Evolutionary conservation across 2,797 vertebrate species (phyloP), one percentile per base, ranked within the genome.

Genomic region (Cyprinodon diabolis): DNA sequence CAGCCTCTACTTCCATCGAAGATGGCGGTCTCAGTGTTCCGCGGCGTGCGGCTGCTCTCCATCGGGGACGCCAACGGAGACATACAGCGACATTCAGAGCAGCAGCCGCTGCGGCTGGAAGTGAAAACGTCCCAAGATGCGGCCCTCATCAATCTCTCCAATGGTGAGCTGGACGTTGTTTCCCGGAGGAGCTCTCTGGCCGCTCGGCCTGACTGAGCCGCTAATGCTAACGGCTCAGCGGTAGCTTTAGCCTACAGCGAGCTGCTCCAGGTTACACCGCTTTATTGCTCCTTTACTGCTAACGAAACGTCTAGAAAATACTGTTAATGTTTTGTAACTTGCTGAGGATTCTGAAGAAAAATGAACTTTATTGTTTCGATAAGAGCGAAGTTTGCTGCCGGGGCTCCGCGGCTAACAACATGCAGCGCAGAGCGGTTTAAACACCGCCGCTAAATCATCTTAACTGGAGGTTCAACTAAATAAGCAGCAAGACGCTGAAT

Each of bases 41-140:
- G 95, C 91, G 96, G 97, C 95, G 96, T 97, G 96, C 96, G 97
- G 92, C 97, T 98, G 88, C 96, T 98, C 89, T 97, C 97, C 78
- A 97, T 98, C 84, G 97, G 97, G 94, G 97, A 98, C 93, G 97
- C 96, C 69, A 98, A 98, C 78, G 97, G 97, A 94, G 97, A 98
- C 91, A 98, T 98, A 84, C 97, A 98, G 94, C 93, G 97, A 82
- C 97, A 98, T 92, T 97, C 97, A 37, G 97, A 98, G 92, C 97
- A 98, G 93, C 96, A 97, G 88, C 96, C 97, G 40, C 91, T 98
- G 83, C 95, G 96, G 79, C 92, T 98, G 82, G 97, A 98, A 90
- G 96, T 97, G 51, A 97, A 96, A 81, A 95, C 94, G 76, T 96
- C 95, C 19, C 96, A 95, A 71, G 97, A 98, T 77, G 94, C 95